Evolutionary conservation across 2,888 invertebrate genomes (phyloP), one percentile per base, ranked within the genome.

Genomic region (Philopedon plagiatum): DNA sequence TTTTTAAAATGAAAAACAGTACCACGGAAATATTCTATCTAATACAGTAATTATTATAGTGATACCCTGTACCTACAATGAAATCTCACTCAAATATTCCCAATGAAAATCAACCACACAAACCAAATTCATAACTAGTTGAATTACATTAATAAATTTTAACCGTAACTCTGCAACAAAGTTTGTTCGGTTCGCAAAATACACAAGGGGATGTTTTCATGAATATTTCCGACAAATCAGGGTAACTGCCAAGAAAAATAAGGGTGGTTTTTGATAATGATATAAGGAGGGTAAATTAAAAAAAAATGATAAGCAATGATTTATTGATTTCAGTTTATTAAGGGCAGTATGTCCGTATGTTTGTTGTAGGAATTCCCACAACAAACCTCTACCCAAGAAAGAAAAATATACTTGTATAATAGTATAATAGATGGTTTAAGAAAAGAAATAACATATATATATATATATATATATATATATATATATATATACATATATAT

Each of bases 211-310:
- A 37, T 37, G 15, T 37, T 58, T 58, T 58, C 58, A 58, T 58
- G 58, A 58, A 58, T 58, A 58, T 58, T 58, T 58, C 58, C 39
- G 21, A 37, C 58, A 58, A 58, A 37, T 58, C 58, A 58, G 41
- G 41, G 58, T 54, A 54, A 58, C 58, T 58, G 19, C 37, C 58
- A 37, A 58, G 39, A 39, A 58, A 58, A 58, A 58, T 37, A 37
- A 58, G 39, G 58, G 58, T 23, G 37, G 37, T 37, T 39, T 54
- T 21, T 58, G 37, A 37, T 58, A 13, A 23, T 23, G 21, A 13
- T 21, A 21, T 23, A 58, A 58, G 37, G 15, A 26, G 37, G 58
- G 21, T 37, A 8, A 37, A 58, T 37, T 23, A n/a, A 37, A 21
- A 39, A 58, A 58, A 58, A 58, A 37, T 19, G 58, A 58, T 58